These are phyloP conservation scores for Cloeon dipterum DNA, from an alignment of 2,888 invertebrate species.

Conservation along the genomic window DNA sequence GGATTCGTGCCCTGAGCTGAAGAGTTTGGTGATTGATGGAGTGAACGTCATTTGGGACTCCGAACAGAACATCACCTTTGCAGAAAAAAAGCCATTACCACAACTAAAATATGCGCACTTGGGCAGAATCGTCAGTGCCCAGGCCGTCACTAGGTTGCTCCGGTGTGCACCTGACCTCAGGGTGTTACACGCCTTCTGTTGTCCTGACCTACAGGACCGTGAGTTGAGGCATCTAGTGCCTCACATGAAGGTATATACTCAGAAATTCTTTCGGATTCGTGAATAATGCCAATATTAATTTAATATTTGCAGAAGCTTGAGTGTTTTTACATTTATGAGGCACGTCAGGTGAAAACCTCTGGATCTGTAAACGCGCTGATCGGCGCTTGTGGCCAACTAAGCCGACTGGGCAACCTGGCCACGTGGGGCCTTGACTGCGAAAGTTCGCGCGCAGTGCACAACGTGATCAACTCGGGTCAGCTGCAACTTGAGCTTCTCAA, in stretches of 20 bases:
- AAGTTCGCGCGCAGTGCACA: conserved; percentile 14
- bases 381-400: conserved; percentile 15
- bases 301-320: conserved; percentile 8
- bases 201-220: conserved; percentile 17
- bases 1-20: conserved; percentile 15
- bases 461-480: conserved; percentile 15
- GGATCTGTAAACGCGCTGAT: conserved; percentile 15
- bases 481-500: conserved; percentile 18
- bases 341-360: conserved; percentile 15
- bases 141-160: conserved; percentile 16
- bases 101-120: conserved; percentile 16
- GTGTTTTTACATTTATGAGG: conserved; percentile 20
- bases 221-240: conserved; percentile 14
- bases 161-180: conserved; percentile 15
- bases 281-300: background rate
- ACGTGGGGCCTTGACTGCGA: conserved; percentile 20
- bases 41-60: conserved; percentile 16
- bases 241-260: background rate
- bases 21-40: conserved; percentile 16
- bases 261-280: background rate
- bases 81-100: too few species aligned
- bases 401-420: conserved; percentile 18
- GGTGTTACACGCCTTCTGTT: conserved; percentile 18
- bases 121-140: conserved; percentile 15
- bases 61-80: too few species aligned